These are phyloP conservation scores for Hoplostethus mediterraneus DNA, from an alignment of 2,797 vertebrate genomes.

Conservation along the genomic window DNA sequence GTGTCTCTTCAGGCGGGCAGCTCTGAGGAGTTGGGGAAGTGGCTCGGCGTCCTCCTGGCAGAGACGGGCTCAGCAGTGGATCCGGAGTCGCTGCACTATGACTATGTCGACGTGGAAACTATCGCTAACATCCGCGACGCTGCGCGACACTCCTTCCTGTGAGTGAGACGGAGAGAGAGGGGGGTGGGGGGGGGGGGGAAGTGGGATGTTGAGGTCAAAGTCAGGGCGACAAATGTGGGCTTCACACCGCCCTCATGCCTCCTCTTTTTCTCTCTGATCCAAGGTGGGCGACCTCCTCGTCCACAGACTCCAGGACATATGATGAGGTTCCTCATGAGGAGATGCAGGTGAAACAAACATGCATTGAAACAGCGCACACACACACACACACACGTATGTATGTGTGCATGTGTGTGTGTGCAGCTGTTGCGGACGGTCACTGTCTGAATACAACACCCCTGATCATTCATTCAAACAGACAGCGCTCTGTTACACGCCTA, in stretches of 20 bases:
- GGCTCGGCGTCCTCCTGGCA: conserved; percentile 95
- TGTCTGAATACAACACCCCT: conserved; percentile 57
- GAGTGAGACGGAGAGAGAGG: conserved; percentile 73
- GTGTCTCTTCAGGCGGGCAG: conserved; percentile 86
- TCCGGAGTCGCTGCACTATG: conserved; percentile 95
- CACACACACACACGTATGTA: conserved; percentile 10
- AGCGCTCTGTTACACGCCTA: conserved; percentile 47
- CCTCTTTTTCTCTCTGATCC: conserved; percentile 13
- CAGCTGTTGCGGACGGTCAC: conserved; percentile 55
- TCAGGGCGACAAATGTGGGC: conserved; percentile 9
- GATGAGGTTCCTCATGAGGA: conserved; percentile 96
- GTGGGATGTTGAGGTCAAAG: conserved; percentile 32
- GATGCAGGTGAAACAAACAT: conserved; percentile 81
- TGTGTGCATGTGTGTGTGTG: conserved; percentile 28
- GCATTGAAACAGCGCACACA: not conserved
- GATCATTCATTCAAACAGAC: conserved; percentile 54
- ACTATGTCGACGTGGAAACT: conserved; percentile 97
- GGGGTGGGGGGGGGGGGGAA: not conserved
- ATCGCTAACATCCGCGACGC: conserved; percentile 94
- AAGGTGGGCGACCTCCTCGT: conserved; percentile 90
- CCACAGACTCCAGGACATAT: conserved; percentile 89
- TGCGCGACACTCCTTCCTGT: conserved; percentile 97
- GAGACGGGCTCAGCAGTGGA: conserved; percentile 89
- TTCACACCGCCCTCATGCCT: conserved; percentile 6
- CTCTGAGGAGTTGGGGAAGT: conserved; percentile 94